Percentiles rank a stretch among this genome's conserved stretches.
Conservation (phyloP, 2,888 invertebrate species). For the Dicycla oo region DNA sequence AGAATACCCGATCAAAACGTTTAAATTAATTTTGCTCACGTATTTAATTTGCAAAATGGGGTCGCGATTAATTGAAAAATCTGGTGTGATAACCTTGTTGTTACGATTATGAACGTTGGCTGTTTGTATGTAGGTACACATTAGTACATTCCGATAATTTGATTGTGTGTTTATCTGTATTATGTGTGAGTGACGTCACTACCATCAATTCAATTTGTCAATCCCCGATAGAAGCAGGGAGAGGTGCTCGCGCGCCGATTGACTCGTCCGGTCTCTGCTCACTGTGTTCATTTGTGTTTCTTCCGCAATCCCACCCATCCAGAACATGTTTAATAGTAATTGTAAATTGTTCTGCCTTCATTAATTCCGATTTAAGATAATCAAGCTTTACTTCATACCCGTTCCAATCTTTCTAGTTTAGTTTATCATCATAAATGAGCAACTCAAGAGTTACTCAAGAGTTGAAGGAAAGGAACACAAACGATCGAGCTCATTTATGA, state of each 20-base stretch:
- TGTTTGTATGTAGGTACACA: conserved; percentile 36
- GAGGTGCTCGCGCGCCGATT: conserved; percentile 83
- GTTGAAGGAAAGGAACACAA: background rate
- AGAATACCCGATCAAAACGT: conserved; percentile 43
- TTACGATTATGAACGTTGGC: conserved; percentile 51
- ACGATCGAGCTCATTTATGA: background rate
- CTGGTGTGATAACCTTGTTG: conserved; percentile 53
- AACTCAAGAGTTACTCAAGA: no score
- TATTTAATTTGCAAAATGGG: conserved; percentile 60
- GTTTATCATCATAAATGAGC: background rate
- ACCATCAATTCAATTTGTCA: conserved; percentile 75
- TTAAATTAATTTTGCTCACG: conserved; percentile 54
- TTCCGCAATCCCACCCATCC: conserved; percentile 81
- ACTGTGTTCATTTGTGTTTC: conserved; percentile 76
- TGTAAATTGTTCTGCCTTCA: conserved; percentile 22
- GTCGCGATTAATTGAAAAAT: conserved; percentile 61
- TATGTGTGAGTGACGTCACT: conserved; percentile 66
- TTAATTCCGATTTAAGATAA: background rate
- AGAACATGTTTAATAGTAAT: conserved; percentile 34
- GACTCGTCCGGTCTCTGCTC: conserved; percentile 84
- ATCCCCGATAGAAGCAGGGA: conserved; percentile 81
- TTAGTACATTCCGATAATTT: conserved; percentile 56
- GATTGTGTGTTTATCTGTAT: conserved; percentile 62
- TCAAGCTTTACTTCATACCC: background rate
- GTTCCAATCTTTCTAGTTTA: background rate